phyloP scores from a whole-genome alignment of 1,140 invertebrate species.

The Littorina saxatilis region DNA sequence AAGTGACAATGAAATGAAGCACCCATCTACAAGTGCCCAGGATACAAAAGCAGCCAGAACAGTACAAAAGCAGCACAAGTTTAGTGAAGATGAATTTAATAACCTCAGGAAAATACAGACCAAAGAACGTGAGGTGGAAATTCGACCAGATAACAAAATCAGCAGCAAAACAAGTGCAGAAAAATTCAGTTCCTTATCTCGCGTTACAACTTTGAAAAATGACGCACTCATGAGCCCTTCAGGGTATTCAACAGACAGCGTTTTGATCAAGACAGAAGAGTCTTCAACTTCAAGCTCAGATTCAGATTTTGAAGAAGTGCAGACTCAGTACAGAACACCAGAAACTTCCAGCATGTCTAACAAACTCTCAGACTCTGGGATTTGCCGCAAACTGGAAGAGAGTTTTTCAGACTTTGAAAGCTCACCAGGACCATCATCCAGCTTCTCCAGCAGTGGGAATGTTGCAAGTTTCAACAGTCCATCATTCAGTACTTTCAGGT shows the following conservation, averaged over 20 bases:
- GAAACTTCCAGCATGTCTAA: not conserved
- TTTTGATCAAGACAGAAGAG: not conserved
- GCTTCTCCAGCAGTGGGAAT: no score
- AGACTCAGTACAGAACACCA: slow-evolving; percentile 21
- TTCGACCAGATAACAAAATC: not conserved
- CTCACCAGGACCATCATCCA: not conserved
- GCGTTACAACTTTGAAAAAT: not conserved
- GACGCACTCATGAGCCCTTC: not conserved
- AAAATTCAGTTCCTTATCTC: not conserved
- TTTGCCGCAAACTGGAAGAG: slow-evolving; percentile 25
- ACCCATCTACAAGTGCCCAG: no score
- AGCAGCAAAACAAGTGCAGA: not conserved
- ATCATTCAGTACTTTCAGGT: no score
- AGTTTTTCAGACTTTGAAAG: slow-evolving; percentile 27
- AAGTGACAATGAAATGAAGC: no score
- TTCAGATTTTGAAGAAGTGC: slow-evolving; percentile 34
- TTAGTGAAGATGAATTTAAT: no score
- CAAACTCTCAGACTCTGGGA: not conserved
- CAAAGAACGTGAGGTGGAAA: no score
- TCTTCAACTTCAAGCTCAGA: slow-evolving; percentile 19
- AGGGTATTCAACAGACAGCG: not conserved
- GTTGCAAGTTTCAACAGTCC: not conserved
- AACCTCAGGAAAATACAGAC: no score
- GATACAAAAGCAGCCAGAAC: no score
- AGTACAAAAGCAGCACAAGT: no score